phyloP scores from a whole-genome alignment of 2,797 vertebrate species.

The Caiman crocodilus region DNA sequence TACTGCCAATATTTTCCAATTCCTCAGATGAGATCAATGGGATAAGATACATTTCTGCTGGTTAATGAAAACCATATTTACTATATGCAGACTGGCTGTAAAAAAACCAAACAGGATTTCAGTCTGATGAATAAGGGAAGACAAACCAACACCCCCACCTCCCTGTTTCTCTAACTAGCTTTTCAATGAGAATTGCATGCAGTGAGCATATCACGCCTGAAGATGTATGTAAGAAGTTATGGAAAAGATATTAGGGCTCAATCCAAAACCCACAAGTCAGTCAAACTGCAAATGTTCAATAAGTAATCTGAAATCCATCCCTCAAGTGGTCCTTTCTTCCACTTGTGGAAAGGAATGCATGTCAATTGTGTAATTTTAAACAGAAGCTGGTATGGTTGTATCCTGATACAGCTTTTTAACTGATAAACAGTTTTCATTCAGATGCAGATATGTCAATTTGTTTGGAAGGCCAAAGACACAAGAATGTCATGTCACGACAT shows the following conservation, averaged over 20 bases:
- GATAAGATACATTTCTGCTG: conserved; percentile 38
- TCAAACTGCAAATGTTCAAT: neutral
- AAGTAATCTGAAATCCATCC: neutral
- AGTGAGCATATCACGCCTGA: neutral
- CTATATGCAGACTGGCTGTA: conserved; percentile 7
- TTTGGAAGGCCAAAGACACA: neutral
- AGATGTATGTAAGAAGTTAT: rapidly evolving
- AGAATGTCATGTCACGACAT: no score
- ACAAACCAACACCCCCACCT: rapidly evolving
- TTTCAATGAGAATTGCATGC: neutral
- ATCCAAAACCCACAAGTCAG: neutral
- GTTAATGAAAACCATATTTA: conserved; percentile 55
- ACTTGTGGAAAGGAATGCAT: neutral
- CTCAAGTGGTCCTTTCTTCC: neutral
- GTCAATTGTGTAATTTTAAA: neutral
- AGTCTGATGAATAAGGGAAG: neutral
- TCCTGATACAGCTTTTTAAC: neutral
- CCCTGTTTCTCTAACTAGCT: neutral
- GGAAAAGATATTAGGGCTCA: neutral
- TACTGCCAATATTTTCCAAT: conserved; percentile 20
- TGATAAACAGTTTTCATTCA: neutral
- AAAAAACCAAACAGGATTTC: conserved; percentile 34
- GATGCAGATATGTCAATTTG: neutral
- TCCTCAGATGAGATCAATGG: neutral
- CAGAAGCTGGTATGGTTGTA: neutral